Evolutionary conservation across 2,888 invertebrate species (phyloP).

Genomic region (Myopa testacea): DNA sequence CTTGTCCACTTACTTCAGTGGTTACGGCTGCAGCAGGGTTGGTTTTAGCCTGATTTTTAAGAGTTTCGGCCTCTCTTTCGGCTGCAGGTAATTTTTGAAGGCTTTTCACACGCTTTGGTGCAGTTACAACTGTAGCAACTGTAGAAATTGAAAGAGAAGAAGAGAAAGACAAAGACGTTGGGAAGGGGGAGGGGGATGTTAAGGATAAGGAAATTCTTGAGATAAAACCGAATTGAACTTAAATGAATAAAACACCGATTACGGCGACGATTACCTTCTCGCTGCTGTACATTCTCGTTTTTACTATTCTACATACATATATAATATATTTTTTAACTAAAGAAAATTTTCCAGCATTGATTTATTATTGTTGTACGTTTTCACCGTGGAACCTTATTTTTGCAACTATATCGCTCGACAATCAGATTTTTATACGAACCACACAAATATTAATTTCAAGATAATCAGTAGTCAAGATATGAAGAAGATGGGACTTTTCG

Average conservation of each 20-base stretch:
- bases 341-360: background rate
- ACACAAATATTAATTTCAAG: no score
- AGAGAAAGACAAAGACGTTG: no score
- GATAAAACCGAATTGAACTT: constrained; percentile 46
- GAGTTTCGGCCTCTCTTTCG: no score
- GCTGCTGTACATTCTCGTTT: constrained; percentile 51
- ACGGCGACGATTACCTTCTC: constrained; percentile 47
- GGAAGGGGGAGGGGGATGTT: no score
- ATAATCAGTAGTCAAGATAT: no score
- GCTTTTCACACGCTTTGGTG: constrained; percentile 23
- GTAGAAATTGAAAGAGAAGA: background rate
- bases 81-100: constrained; percentile 34
- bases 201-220: no score
- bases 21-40: no score
- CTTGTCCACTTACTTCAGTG: no score
- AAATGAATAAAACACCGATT: constrained; percentile 47
- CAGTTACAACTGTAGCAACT: constrained; percentile 40
- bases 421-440: no score
- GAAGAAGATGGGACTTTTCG: no score
- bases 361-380: background rate
- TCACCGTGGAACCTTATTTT: background rate
- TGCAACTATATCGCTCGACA: no score
- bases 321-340: background rate
- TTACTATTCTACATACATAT: background rate
- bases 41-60: no score